Percentiles rank a stretch among this genome's conserved stretches.
phyloP scores from a whole-genome alignment of 2,797 vertebrate species.

The Labeo calbasu region DNA sequence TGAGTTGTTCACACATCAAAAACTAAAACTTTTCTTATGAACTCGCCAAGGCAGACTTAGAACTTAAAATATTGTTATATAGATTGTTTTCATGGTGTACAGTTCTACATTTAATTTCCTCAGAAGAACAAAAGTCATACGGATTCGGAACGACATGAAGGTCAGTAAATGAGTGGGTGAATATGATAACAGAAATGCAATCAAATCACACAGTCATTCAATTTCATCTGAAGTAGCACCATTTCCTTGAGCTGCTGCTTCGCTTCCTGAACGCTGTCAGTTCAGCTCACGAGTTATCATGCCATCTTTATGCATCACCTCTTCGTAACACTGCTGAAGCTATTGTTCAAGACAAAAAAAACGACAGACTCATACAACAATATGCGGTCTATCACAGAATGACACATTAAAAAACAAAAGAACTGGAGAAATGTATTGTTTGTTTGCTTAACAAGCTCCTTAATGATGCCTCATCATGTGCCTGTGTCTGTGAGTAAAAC shows the following conservation, averaged over 20 bases:
- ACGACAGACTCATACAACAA: not conserved
- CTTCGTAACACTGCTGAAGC: not conserved
- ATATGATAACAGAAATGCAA: not conserved
- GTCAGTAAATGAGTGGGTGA: not conserved
- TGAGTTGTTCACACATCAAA: not conserved
- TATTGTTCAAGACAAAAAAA: not conserved
- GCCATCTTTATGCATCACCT: slow-evolving; percentile 1
- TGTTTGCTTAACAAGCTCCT: not conserved
- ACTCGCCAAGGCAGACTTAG: not conserved
- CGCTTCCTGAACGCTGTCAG: not conserved
- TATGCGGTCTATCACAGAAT: not conserved
- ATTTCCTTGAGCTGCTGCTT: slow-evolving; percentile 3
- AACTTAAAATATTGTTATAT: not conserved
- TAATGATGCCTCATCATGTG: slow-evolving; percentile 8
- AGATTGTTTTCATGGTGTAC: not conserved
- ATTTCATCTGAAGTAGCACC: not conserved
- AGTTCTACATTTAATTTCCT: not conserved
- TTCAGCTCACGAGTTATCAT: not conserved
- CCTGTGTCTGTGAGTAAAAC: slow-evolving; percentile 57
- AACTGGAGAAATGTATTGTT: not conserved
- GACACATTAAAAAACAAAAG: not conserved
- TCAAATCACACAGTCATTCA: not conserved
- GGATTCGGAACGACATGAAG: not conserved
- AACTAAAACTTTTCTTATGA: not conserved
- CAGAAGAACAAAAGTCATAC: not conserved